Base-by-base conservation (phyloP, 2,888 invertebrate genomes). In the Panorpa germanica region DNA sequence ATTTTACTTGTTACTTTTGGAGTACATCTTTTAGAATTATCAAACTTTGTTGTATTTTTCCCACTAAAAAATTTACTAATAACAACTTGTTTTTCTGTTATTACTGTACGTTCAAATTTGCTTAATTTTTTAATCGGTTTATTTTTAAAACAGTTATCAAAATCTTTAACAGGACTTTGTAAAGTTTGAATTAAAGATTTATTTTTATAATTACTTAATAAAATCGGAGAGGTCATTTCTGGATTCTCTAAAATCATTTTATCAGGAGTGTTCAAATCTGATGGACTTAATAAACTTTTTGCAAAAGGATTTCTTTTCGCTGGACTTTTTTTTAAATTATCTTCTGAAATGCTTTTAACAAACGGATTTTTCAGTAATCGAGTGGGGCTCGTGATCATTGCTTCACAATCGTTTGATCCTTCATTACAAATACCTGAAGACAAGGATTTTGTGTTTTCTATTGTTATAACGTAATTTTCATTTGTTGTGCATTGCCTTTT, bases 11-110 rank as follows among this genome's bases (percentile, higher is more conserved):
- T n/a, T n/a, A n/a, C n/a, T n/a, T n/a, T n/a, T n/a, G n/a, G n/a
- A n/a, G n/a, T n/a, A n/a, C n/a, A n/a, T n/a, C n/a, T n/a, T n/a
- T n/a, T n/a, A n/a, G n/a, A n/a, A n/a, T n/a, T n/a, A n/a, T n/a
- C n/a, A n/a, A n/a, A n/a, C n/a, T n/a, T n/a, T n/a, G n/a, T n/a
- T n/a, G n/a, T n/a, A n/a, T n/a, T n/a, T n/a, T n/a, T n/a, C n/a
- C n/a, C n/a, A n/a, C n/a, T n/a, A n/a, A 71, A 70, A 45, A 66
- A 70, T 32, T 65, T 61, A 41, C 70, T 70, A 40, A 64, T 61
- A 4, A 70, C 59, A n/a, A 63, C 47, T 42, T 55, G 50, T 29
- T 49, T 45, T 31, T 52, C 35, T 34, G 43, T 52, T 31, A 59
- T 37, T 2, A 56, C 41, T 2, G 63, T 64, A 39, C 58, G 48